Evolutionary conservation across 2,797 vertebrate genomes (phyloP).

Genomic region (Sebastolobus alascanus): DNA sequence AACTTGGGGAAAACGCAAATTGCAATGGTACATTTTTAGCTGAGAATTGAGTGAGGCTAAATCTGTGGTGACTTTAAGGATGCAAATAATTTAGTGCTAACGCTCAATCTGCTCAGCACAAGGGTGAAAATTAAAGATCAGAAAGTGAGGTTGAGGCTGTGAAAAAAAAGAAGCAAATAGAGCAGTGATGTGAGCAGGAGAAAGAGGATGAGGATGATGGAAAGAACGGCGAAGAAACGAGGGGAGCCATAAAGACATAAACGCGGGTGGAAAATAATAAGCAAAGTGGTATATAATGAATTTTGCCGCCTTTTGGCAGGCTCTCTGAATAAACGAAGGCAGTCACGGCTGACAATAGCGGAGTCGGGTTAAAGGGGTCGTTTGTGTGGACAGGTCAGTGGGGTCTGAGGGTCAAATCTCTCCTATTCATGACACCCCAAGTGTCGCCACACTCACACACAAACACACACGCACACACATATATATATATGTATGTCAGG

Average conservation of each 20-base stretch:
- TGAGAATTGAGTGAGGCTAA: not conserved
- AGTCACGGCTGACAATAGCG: slow-evolving; percentile 74
- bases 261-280: slow-evolving; percentile 60
- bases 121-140: slow-evolving; percentile 21
- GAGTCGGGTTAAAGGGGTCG: slow-evolving; percentile 60
- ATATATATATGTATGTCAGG: slow-evolving; percentile 47
- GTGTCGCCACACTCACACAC: slow-evolving; percentile 72
- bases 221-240: slow-evolving; percentile 22
- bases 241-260: slow-evolving; percentile 37
- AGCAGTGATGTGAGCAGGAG: slow-evolving; percentile 42
- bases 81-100: not conserved
- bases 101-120: slow-evolving; percentile 4
- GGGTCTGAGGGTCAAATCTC: slow-evolving; percentile 79
- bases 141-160: slow-evolving; percentile 15
- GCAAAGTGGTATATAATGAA: slow-evolving; percentile 72
- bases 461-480: slow-evolving; percentile 44
- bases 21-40: not conserved
- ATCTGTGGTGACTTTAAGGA: not conserved
- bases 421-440: slow-evolving; percentile 80
- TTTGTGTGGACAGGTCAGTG: slow-evolving; percentile 78
- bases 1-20: not conserved
- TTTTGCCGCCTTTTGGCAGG: slow-evolving; percentile 68
- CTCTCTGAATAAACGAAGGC: slow-evolving; percentile 67
- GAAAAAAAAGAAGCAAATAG: slow-evolving; percentile 18
- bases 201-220: slow-evolving; percentile 24